Evolutionary conservation across 1,140 invertebrate genomes (phyloP), one percentile per base, ranked within the genome.

Genomic region (Pseudomyrmex gracilis): DNA sequence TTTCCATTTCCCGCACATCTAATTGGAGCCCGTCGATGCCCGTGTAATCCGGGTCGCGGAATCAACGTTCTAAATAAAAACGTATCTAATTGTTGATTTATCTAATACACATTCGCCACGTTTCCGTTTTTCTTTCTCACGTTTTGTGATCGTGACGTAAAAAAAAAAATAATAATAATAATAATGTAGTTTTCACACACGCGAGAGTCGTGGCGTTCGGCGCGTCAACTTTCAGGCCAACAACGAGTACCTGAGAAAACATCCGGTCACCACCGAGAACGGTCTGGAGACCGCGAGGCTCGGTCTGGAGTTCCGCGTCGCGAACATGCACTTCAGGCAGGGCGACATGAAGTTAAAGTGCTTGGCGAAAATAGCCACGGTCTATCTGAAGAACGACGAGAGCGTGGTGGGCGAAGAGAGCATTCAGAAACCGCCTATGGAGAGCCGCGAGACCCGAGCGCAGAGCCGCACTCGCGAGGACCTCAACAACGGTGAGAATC

Each of bases 271-370:
- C 4, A 90, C 89, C 55, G 85, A 64, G 20, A 89, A 96, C 83
- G 96, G 96, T 0, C 94, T 98, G 51, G 97, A 97, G 90, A 96
- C 96, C 63, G 96, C 97, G 1, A 95, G 96, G 5, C 93, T 97
- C 1, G 96, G 96, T 1, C 91, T 97, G 51, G 95, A 97, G 90
- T 98, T 98, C 92, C 95, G 95, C 84, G 97, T 97, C 17, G 95
- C 96, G 68, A 95, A 95, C 12, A 96, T 96, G 87, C 97, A 98
- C 93, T 98, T 98, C 92, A 96, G 96, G 83, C 95, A 96, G 71
- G 97, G 97, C 86, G 97, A 98, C 90, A 96, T 98, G 93, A 98
- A 98, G 92, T 95, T 98, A 60, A 98, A 98, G 95, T 98, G 98
- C 94, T 95, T 97, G 89, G 97, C 97, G 7, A 98, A 97, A 47